phyloP scores from a whole-genome alignment of 2,797 vertebrate genomes.

The Lepus oiostolus region DNA sequence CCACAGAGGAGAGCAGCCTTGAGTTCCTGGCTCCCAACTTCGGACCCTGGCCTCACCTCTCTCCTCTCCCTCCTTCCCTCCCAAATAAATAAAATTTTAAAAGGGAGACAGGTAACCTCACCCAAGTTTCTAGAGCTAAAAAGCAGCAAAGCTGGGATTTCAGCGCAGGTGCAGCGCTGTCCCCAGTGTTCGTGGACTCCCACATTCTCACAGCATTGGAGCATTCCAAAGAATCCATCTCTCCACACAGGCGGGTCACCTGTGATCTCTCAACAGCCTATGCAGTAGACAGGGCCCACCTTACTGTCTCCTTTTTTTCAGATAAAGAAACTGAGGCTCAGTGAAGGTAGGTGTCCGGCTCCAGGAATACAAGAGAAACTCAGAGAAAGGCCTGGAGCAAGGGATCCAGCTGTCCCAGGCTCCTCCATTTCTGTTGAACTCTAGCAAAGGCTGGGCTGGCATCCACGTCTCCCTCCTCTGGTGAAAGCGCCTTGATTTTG shows the following conservation, averaged over 20 bases:
- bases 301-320: neutral
- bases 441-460: neutral
- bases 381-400: neutral
- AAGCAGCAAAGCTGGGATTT: neutral
- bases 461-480: neutral
- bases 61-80: no score
- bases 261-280: neutral
- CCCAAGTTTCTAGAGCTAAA: neutral
- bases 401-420: neutral
- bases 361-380: neutral
- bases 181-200: neutral
- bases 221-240: neutral
- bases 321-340: constrained; percentile 37
- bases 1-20: no score
- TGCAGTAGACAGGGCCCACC: neutral
- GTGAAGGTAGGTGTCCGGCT: neutral
- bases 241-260: neutral
- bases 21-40: no score
- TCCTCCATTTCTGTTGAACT: neutral
- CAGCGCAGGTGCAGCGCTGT: neutral
- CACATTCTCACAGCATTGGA: neutral
- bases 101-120: neutral
- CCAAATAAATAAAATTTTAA: no score
- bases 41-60: no score
- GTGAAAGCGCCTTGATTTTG: neutral